These are phyloP conservation scores for Myotis daubentonii DNA, from an alignment of 2,797 vertebrate species.

Conservation along the genomic window DNA sequence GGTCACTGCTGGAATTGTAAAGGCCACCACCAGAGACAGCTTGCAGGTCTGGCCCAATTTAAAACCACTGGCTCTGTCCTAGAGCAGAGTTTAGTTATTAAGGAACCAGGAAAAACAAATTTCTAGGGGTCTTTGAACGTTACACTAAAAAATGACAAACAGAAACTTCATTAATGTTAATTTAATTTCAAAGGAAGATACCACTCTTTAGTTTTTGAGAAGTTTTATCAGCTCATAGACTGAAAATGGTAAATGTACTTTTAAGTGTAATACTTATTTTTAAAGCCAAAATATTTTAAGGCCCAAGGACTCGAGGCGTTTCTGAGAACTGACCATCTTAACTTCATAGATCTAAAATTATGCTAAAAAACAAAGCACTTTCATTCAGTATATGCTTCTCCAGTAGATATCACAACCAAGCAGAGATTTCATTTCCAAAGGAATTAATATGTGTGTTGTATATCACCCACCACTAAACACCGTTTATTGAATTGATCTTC, in stretches of 20 bases:
- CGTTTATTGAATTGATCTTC: not conserved
- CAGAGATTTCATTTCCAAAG: not conserved
- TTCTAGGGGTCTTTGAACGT: not conserved
- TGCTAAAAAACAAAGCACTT: not conserved
- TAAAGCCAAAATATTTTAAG: not conserved
- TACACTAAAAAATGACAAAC: not conserved
- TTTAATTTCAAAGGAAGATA: not conserved
- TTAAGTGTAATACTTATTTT: not conserved
- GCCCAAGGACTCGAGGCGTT: not conserved
- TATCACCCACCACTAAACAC: not conserved
- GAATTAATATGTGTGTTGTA: not conserved
- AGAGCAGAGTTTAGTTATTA: not conserved
- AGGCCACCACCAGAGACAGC: not conserved
- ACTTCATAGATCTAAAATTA: not conserved
- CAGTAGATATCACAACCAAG: not conserved
- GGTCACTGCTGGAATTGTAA: not conserved
- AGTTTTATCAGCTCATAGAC: not conserved
- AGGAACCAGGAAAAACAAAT: not conserved
- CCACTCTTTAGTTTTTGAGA: not conserved
- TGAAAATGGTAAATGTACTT: not conserved
- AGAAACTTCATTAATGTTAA: not conserved
- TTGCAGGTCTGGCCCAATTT: not conserved
- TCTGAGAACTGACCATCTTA: not conserved
- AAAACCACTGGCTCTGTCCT: not conserved
- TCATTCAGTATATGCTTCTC: not conserved